A percentile compares a stretch with the other conserved stretches of the same genome.
Evolutionary conservation across 30 jellyfish, hydroid and myxozoan species (phyloP).

Genomic region (Hydractinia echinata): DNA sequence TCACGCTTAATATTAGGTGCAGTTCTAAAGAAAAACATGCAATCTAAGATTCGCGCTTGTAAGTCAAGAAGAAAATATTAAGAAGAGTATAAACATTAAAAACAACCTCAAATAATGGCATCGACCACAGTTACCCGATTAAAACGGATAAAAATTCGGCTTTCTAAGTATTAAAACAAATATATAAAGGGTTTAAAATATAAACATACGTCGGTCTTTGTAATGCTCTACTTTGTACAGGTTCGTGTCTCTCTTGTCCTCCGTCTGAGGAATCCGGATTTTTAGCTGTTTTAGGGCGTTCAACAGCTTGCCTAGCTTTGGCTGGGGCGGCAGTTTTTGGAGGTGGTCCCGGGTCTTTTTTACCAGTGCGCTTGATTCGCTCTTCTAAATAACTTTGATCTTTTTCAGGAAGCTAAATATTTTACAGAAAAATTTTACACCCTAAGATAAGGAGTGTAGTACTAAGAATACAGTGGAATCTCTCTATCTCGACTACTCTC

Average conservation of each 20-base stretch:
- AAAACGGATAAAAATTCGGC: not conserved
- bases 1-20: conserved; percentile 67
- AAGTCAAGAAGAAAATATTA: too few relatives aligned
- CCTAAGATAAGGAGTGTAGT: too few relatives aligned
- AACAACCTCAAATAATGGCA: not conserved
- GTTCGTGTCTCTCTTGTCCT: conserved; percentile 36
- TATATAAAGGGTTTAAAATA: not conserved
- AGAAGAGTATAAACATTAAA: too few relatives aligned
- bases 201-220: not conserved
- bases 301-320: conserved; percentile 45
- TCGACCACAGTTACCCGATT: not conserved
- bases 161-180: not conserved
- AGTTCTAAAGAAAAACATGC: conserved; percentile 14
- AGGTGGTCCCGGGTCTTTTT: conserved; percentile 28
- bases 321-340: conserved; percentile 22
- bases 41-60: not conserved
- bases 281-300: conserved; percentile 37
- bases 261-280: conserved; percentile 39
- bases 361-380: conserved; percentile 83
- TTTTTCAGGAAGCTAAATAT: conserved; percentile 68
- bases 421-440: not conserved
- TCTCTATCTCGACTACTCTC: too few relatives aligned
- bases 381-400: conserved; percentile 80
- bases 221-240: conserved; percentile 24
- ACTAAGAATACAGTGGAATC: too few relatives aligned